phyloP scores from a whole-genome alignment of 2,888 invertebrate genomes.

The Syritta pipiens region DNA sequence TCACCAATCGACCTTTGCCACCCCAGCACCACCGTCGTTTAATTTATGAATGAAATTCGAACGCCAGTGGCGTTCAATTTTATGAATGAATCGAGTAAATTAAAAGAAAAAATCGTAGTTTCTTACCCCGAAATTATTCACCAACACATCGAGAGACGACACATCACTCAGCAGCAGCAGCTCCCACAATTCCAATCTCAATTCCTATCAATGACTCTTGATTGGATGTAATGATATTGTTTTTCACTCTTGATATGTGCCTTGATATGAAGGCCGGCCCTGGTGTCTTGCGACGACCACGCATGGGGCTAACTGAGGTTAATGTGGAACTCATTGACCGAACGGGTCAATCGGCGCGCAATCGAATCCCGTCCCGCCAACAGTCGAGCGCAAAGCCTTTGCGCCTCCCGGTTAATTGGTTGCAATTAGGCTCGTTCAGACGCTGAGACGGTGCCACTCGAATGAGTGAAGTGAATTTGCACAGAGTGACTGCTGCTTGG shows the following conservation, averaged over 20 bases:
- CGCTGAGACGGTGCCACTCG: constrained; percentile 10
- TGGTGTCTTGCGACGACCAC: constrained; percentile 42
- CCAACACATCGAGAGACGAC: constrained; percentile 19
- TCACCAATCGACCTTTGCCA: constrained; percentile 53
- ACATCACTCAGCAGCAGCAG: neutral
- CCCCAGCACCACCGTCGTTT: constrained; percentile 30
- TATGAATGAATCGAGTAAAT: constrained; percentile 52
- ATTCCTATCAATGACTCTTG: constrained; percentile 61
- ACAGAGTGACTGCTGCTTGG: neutral
- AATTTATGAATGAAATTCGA: constrained; percentile 65
- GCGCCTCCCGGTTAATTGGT: constrained; percentile 47
- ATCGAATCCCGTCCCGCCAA: constrained; percentile 33
- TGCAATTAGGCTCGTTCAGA: constrained; percentile 44
- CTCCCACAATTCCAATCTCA: constrained; percentile 45
- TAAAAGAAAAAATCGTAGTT: constrained; percentile 30
- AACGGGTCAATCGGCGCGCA: constrained; percentile 73
- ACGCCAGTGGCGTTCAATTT: constrained; percentile 5
- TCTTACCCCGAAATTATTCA: constrained; percentile 28
- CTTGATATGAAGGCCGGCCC: constrained; percentile 42
- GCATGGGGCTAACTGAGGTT: constrained; percentile 77
- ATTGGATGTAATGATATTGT: constrained; percentile 67
- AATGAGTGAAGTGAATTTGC: constrained; percentile 34
- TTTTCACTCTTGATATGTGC: constrained; percentile 53
- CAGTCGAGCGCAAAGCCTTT: neutral
- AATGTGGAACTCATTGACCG: constrained; percentile 77